Evolutionary conservation across 2,888 invertebrate species (phyloP), one percentile per base, ranked within the genome.

Genomic region (Hypomecis atomaria): DNA sequence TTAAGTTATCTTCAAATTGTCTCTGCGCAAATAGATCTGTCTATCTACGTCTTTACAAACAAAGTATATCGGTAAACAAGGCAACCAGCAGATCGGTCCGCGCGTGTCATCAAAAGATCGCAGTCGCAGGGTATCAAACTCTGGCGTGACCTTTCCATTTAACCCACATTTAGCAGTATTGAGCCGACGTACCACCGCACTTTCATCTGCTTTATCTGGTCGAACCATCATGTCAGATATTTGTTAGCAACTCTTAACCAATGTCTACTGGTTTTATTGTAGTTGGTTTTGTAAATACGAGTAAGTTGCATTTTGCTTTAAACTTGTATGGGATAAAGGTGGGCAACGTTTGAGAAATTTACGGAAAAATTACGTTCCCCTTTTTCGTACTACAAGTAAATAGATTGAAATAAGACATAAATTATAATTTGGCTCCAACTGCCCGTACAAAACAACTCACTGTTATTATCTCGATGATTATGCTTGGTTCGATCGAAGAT

Each of bases 141-240:
- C 11, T 54, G 6, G 55, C 65, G 63, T 69, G 66, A 65, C 67
- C 64, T 58, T 59, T 54, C 52, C 56, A 62, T 65, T 68, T 69
- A 67, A 69, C 71, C 71, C 49, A 45, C 49, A 56, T 54, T 54
- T 48, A 60, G 33, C 65, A 65, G 65, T 69, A 66, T 66, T 66
- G 63, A 23, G 55, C 33, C 54, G 60, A 62, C 60, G 58, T 63
- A 62, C 65, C 59, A 59, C 61, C 52, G 37, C 48, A 40, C 53
- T 57, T 67, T 64, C 50, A 59, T 65, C 63, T 63, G 47, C 59
- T 57, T 23, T 34, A 38, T 10, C 45, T n/a, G 45, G 45, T 11
- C 45, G 48, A 38, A 54, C 38, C 37, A 23, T 23, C 10, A 11
- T 9, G 8, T 6, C 8, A 13, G 23, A 10, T 11, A 11, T 11